Percentiles rank a stretch among this genome's conserved stretches.
Evolutionary conservation across 2,888 invertebrate species (phyloP).

Genomic region (Pachymerium ferrugineum): DNA sequence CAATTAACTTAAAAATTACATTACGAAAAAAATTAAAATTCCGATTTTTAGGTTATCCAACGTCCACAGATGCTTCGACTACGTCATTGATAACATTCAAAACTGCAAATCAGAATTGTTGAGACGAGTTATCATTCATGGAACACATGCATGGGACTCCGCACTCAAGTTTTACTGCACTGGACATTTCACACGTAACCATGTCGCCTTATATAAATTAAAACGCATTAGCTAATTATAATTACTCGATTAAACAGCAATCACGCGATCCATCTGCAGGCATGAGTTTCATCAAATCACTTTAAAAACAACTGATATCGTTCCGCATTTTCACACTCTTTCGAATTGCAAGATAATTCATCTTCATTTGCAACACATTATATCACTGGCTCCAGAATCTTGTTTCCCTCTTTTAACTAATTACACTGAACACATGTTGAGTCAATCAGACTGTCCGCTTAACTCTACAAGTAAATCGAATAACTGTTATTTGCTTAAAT

Average conservation of each 20-base stretch:
- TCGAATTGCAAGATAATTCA: not conserved
- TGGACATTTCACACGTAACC: not conserved
- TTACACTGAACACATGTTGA: not conserved
- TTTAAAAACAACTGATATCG: not conserved
- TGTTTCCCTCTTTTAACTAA: not conserved
- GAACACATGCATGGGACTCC: not conserved
- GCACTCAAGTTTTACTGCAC: not conserved
- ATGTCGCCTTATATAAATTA: no score
- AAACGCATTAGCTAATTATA: no score
- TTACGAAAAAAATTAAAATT: no score
- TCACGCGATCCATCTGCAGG: not conserved
- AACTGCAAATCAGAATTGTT: not conserved
- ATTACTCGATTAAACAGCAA: no score
- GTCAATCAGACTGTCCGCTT: not conserved
- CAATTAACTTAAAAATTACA: not conserved
- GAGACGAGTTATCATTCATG: not conserved
- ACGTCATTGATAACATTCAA: not conserved
- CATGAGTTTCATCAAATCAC: not conserved
- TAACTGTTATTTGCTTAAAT: not conserved
- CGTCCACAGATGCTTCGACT: not conserved
- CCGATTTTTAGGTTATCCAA: no score
- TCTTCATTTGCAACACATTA: not conserved
- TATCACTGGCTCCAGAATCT: not conserved
- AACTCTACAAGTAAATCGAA: not conserved
- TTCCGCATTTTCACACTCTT: not conserved